A percentile compares a stretch with the other conserved stretches of the same genome.
These are phyloP conservation scores for Epizoanthus rinbou DNA, from an alignment of 92 coral and sea anemone genomes.

Conservation along the genomic window DNA sequence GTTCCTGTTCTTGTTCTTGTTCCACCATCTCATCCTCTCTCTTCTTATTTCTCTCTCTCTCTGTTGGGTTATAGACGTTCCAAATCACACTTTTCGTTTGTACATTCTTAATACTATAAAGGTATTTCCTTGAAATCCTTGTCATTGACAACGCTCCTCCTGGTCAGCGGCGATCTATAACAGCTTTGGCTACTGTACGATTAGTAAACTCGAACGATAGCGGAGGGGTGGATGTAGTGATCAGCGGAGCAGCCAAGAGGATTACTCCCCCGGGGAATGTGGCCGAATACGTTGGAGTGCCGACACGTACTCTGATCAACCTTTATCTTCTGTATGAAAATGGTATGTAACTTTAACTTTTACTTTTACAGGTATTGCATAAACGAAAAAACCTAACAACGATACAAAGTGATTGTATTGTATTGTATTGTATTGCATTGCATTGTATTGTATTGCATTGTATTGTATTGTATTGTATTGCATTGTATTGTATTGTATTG, in stretches of 20 bases:
- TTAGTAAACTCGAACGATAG: conserved; percentile 60
- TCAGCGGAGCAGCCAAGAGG: conserved; percentile 23
- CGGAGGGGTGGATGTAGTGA: conserved; percentile 67
- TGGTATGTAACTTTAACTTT: conserved; percentile 51
- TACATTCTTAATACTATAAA: not conserved
- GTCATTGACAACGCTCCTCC: conserved; percentile 61
- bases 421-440: too few species aligned
- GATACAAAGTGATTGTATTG: too few species aligned
- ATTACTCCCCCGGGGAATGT: conserved; percentile 64
- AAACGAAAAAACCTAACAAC: too few species aligned
- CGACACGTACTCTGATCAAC: conserved; percentile 41
- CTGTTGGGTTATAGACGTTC: not conserved
- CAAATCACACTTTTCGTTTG: not conserved
- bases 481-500: too few species aligned
- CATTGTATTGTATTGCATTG: too few species aligned
- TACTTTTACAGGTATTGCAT: too few species aligned
- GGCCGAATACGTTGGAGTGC: conserved; percentile 62
- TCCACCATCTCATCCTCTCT: not conserved
- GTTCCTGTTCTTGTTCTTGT: too few species aligned
- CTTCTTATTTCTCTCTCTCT: not conserved
- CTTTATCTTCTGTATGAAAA: conserved; percentile 51
- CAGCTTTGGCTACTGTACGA: conserved; percentile 68
- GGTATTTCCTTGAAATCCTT: conserved; percentile 54
- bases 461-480: too few species aligned
- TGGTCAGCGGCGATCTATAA: conserved; percentile 48